Evolutionary conservation across 2,113 vertebrate genomes (phyloP).

Genomic region (Muntiacus reevesi): DNA sequence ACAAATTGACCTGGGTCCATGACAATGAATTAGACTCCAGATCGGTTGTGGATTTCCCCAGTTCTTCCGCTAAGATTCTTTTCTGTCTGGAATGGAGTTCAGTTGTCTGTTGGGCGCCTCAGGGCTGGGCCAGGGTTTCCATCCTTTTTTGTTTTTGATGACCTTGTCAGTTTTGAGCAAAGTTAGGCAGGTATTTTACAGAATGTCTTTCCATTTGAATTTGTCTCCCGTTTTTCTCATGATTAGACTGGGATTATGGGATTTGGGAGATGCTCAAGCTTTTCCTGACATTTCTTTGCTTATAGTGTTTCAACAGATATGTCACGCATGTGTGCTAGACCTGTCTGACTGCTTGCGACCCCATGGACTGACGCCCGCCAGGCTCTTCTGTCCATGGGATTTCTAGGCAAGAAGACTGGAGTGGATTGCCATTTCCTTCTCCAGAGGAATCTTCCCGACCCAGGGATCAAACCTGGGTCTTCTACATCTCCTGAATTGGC

Average conservation of each 20-base stretch:
- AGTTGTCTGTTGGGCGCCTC: not conserved
- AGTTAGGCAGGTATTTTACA: too few species aligned
- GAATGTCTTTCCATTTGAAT: not conserved
- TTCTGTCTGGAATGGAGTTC: not conserved
- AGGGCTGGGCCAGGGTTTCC: not conserved
- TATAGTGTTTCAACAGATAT: not conserved
- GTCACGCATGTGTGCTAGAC: not conserved
- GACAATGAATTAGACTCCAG: rapidly evolving
- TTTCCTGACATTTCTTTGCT: not conserved
- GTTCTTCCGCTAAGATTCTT: rapidly evolving
- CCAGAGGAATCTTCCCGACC: not conserved
- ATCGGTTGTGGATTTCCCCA: too few species aligned
- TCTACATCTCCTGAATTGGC: not conserved
- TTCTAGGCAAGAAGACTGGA: not conserved
- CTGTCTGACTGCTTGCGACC: not conserved
- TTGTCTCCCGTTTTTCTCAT: not conserved
- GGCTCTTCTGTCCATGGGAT: not conserved
- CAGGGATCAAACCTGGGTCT: not conserved
- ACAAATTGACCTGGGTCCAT: not conserved
- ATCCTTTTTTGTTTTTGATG: not conserved
- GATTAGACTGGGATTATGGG: not conserved
- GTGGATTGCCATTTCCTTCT: not conserved
- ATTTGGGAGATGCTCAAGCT: not conserved
- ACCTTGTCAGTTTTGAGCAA: not conserved
- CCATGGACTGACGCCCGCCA: rapidly evolving